Evolutionary conservation across 2,888 invertebrate species (phyloP).

Genomic region (Xiphydria camelus): DNA sequence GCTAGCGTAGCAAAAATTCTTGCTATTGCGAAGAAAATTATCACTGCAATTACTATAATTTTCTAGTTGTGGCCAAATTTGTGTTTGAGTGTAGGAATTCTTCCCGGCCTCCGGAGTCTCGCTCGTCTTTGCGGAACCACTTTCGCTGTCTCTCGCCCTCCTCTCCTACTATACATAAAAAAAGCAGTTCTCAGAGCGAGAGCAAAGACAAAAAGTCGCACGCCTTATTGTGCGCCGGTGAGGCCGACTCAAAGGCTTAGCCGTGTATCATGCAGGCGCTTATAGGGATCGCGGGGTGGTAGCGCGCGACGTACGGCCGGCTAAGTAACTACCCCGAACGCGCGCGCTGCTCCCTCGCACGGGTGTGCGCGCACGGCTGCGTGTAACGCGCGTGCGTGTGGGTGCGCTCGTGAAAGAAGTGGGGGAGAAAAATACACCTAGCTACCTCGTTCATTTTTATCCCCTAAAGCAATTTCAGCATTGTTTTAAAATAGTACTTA

Average conservation of each 20-base stretch:
- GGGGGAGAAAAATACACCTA: constrained; percentile 57
- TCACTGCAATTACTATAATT: no score
- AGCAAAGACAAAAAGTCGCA: constrained; percentile 45
- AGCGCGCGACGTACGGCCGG: no score
- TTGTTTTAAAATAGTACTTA: constrained; percentile 60
- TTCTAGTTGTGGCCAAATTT: no score
- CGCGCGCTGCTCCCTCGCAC: constrained; percentile 5
- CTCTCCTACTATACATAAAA: neutral
- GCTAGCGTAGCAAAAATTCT: no score
- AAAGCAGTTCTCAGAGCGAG: constrained; percentile 29
- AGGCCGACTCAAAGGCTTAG: constrained; percentile 57
- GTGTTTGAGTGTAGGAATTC: no score
- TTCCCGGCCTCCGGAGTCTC: no score
- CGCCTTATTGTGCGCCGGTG: constrained; percentile 56
- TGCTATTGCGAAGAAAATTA: no score
- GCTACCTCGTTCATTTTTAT: constrained; percentile 59
- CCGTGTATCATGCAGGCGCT: constrained; percentile 43
- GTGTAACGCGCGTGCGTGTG: constrained; percentile 7
- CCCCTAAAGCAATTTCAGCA: constrained; percentile 60
- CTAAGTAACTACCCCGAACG: constrained; percentile 33
- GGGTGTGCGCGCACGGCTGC: constrained; percentile 5
- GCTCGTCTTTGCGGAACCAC: no score
- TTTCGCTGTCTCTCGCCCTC: no score
- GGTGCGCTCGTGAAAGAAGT: constrained; percentile 48
- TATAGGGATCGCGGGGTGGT: neutral